Conservation (phyloP, 2,797 vertebrate species). For the Catamblyrhynchus diadema region DNA sequence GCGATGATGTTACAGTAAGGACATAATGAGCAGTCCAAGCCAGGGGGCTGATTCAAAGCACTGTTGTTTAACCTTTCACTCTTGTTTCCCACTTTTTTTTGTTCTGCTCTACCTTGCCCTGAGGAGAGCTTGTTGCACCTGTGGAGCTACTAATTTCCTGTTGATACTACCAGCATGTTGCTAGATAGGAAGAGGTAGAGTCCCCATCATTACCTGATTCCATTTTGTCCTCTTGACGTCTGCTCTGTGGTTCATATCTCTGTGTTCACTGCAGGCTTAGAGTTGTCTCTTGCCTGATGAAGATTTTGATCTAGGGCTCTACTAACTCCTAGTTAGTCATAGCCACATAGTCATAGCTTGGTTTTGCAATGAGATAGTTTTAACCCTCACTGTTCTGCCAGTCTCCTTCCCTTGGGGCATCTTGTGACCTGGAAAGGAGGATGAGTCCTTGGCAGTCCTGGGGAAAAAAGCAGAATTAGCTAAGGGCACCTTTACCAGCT, state of each 20-base stretch:
- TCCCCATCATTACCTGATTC: background rate
- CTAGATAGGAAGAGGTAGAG: background rate
- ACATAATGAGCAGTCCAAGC: background rate
- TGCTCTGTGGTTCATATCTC: background rate
- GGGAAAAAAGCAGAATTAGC: background rate
- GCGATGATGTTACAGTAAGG: background rate
- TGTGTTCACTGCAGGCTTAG: background rate
- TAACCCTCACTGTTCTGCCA: background rate
- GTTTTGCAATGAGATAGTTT: background rate
- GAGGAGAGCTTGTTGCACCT: background rate
- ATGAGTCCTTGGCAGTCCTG: background rate
- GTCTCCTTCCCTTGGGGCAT: background rate
- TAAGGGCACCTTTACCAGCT: background rate
- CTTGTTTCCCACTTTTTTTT: background rate
- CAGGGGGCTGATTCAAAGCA: background rate
- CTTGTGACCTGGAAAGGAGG: background rate
- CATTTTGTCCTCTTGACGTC: background rate
- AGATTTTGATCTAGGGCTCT: background rate
- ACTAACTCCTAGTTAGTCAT: background rate
- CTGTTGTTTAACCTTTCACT: background rate
- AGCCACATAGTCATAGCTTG: background rate
- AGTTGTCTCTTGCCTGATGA: background rate
- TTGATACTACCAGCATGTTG: background rate
- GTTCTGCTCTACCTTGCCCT: background rate
- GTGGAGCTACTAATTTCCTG: background rate